Conservation (phyloP, 2,113 vertebrate genomes). For the Sclerurus mexicanus region DNA sequence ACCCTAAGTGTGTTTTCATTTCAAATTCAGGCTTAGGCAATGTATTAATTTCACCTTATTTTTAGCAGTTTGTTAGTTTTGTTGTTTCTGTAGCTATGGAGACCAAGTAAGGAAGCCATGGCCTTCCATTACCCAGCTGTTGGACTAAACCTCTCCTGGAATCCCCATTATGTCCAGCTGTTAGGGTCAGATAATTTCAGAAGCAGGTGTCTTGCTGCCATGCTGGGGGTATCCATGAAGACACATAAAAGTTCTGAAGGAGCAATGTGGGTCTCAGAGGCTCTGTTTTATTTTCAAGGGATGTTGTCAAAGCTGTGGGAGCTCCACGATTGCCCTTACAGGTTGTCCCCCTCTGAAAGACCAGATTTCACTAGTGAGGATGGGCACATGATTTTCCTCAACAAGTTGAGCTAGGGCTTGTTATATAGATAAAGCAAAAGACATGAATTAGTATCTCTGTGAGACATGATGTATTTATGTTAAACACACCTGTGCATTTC, state of each 20-base stretch:
- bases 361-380: not conserved
- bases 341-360: not conserved
- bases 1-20: not conserved
- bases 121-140: constrained; percentile 83
- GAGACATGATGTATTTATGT: not conserved
- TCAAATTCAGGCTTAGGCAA: not conserved
- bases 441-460: not conserved
- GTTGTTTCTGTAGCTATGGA: constrained; percentile 81
- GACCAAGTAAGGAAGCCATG: constrained; percentile 70
- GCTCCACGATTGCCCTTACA: not conserved
- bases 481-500: not conserved
- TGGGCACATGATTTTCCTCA: not conserved
- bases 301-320: not conserved
- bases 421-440: not conserved
- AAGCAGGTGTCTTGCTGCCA: constrained; percentile 28
- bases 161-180: constrained; percentile 85
- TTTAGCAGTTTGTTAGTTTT: constrained; percentile 79
- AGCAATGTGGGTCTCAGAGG: not conserved
- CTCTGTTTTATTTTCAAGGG: not conserved
- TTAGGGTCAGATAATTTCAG: constrained; percentile 73
- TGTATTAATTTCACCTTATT: constrained; percentile 66
- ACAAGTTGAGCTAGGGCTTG: not conserved
- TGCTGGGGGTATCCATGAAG: not conserved
- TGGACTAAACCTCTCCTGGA: constrained; percentile 74
- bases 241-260: not conserved